A percentile compares a stretch with the other conserved stretches of the same genome.
Conservation (phyloP, 2,888 invertebrate genomes). For the Pseudoips prasinana region DNA sequence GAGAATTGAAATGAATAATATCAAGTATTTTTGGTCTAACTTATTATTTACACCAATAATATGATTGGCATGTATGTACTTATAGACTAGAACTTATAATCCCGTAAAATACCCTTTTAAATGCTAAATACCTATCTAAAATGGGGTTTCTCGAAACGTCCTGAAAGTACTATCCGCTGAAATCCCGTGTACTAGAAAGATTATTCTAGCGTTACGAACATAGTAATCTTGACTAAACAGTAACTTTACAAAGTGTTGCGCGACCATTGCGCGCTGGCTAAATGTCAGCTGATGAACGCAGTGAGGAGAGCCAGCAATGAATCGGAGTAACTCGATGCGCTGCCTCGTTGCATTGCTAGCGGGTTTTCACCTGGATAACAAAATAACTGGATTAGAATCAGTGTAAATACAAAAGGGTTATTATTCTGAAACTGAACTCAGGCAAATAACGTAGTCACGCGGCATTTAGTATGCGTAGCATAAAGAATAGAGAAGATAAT, state of each 20-base stretch:
- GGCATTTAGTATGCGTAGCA: too few species aligned
- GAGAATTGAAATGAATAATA: too few species aligned
- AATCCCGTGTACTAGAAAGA: slow-evolving; percentile 20
- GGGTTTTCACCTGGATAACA: slow-evolving; percentile 73
- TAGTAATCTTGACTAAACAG: slow-evolving; percentile 26
- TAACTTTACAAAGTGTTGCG: slow-evolving; percentile 42
- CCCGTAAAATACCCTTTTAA: too few species aligned
- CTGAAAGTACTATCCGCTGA: slow-evolving; percentile 10
- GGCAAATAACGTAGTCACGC: too few species aligned
- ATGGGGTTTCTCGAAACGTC: too few species aligned
- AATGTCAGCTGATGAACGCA: slow-evolving; percentile 65
- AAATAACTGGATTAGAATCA: too few species aligned
- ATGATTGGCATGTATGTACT: too few species aligned
- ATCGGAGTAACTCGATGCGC: slow-evolving; percentile 47
- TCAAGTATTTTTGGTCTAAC: too few species aligned
- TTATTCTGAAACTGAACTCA: too few species aligned
- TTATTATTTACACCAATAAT: too few species aligned
- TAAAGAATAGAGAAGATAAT: too few species aligned
- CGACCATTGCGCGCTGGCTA: slow-evolving; percentile 61
- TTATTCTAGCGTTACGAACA: slow-evolving; percentile 39
- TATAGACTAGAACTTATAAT: background rate
- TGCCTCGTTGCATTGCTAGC: slow-evolving; percentile 77
- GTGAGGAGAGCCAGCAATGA: slow-evolving; percentile 56
- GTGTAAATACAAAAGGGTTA: too few species aligned
- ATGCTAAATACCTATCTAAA: background rate